Percentiles rank a stretch among this genome's conserved stretches.
Conservation (phyloP, 2,113 vertebrate species). For the Ardeotis arabs region DNA sequence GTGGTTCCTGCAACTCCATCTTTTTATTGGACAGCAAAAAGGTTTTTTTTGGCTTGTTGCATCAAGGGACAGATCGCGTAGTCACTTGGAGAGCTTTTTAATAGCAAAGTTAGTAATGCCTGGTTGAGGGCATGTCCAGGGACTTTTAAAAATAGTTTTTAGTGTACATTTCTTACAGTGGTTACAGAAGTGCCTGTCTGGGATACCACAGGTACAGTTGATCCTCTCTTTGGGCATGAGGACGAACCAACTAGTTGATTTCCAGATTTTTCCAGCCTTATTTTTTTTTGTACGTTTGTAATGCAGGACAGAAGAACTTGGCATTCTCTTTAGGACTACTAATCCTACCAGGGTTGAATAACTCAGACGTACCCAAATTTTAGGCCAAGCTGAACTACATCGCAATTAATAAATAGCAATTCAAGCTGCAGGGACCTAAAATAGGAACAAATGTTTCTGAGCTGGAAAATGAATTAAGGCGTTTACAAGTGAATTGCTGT, state of each 20-base stretch:
- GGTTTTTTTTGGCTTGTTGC: neutral
- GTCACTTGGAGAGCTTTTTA: neutral
- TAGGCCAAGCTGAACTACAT: neutral
- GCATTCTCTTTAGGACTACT: conserved; percentile 13
- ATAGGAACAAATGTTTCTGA: neutral
- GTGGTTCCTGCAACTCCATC: neutral
- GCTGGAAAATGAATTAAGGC: neutral
- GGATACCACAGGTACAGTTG: conserved; percentile 40
- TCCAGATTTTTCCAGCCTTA: conserved; percentile 19
- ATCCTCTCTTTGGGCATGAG: conserved; percentile 36
- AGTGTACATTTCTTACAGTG: neutral
- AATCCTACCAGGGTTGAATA: conserved; percentile 13
- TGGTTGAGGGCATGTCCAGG: neutral
- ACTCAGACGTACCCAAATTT: neutral
- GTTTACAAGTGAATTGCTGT: neutral
- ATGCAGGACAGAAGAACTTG: conserved; percentile 11
- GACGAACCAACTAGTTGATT: neutral
- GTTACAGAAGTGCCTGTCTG: neutral
- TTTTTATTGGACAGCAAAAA: neutral
- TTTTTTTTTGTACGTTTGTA: neutral
- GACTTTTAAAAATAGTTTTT: neutral
- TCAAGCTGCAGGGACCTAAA: neutral
- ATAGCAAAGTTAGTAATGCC: neutral
- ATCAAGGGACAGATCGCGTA: neutral
- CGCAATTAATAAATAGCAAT: conserved; percentile 2